These are phyloP conservation scores for Drosophila conformis DNA, from an alignment of 2,888 invertebrate species.

Conservation along the genomic window DNA sequence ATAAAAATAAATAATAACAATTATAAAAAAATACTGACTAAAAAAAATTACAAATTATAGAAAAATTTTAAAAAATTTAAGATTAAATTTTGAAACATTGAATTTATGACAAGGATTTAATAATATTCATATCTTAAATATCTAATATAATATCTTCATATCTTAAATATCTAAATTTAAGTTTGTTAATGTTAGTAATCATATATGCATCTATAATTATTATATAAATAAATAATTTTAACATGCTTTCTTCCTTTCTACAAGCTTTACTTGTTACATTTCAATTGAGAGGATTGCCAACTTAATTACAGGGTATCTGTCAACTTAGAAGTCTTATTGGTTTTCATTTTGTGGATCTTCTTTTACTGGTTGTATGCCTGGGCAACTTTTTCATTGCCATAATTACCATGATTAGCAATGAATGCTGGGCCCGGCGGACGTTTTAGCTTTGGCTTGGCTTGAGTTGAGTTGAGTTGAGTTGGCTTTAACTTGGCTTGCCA, in stretches of 20 bases:
- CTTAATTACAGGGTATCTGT: slow-evolving; percentile 10
- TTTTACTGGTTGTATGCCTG: slow-evolving; percentile 47
- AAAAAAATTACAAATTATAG: not conserved
- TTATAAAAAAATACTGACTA: too few species aligned
- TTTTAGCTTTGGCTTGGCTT: slow-evolving; percentile 24
- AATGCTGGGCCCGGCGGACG: slow-evolving; percentile 55
- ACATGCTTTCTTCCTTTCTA: not conserved
- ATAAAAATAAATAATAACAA: too few species aligned
- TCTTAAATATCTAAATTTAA: not conserved
- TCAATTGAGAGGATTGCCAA: not conserved
- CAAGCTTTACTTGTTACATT: not conserved
- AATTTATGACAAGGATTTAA: not conserved
- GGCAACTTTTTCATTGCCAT: slow-evolving; percentile 78
- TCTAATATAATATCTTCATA: not conserved
- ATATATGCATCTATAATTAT: not conserved
- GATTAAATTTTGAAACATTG: not conserved
- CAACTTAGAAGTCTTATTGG: not conserved
- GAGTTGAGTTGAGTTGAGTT: slow-evolving; percentile 37
- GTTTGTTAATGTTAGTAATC: not conserved
- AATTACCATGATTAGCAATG: slow-evolving; percentile 81
- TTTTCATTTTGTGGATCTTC: slow-evolving; percentile 16
- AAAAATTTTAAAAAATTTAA: not conserved
- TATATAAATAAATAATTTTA: not conserved
- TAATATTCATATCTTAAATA: not conserved
- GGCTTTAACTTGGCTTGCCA: slow-evolving; percentile 46